Evolutionary conservation across 2,113 vertebrate species (phyloP), one percentile per base, ranked within the genome.

Genomic region (Macroglossus sobrinus): DNA sequence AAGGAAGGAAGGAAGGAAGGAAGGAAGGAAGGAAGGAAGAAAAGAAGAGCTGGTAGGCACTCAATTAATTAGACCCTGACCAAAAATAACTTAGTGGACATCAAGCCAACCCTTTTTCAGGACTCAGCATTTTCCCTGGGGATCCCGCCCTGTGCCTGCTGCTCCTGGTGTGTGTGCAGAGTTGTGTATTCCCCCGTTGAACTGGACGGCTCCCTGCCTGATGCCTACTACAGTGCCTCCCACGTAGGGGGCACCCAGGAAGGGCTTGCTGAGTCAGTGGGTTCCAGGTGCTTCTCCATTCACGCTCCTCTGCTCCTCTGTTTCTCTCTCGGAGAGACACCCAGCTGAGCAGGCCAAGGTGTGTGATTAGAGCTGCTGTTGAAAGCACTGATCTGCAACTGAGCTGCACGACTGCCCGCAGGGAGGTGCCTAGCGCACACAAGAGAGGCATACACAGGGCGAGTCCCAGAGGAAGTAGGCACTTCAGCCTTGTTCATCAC

Each of bases 371-470:
- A 28, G 38, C 1, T 21, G 59, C 50, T 9, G 1, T 15, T 9
- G 50, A 15, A 16, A 28, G 40, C 63, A 2, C 0, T 0, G 7
- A 8, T 6, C 69, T n/a, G 53, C 24, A 1, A 8, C 3, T 5
- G 30, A 28, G 59, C 57, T 26, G 4, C 1, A 16, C 11, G 0
- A 4, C 38, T 1, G 3, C 9, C 10, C 1, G 19, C 59, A 1
- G 21, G 1, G 19, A 61, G 2, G 43, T 10, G 3, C 35, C 57
- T 8, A 3, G 6, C 1, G 28, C 28, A 30, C 82, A 64, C 55
- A 3, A 0, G 5, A 12, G 1, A 9, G 38, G 21, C 13, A 11
- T 0, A 0, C 66, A 3, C 12, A 4, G 15, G 75, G 45, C 15
- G 13, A 69, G 50, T 18, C 24, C 59, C 7, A 1, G 33, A 33